Conservation (phyloP, 1,140 invertebrate genomes). For the Globodera rostochiensis region DNA sequence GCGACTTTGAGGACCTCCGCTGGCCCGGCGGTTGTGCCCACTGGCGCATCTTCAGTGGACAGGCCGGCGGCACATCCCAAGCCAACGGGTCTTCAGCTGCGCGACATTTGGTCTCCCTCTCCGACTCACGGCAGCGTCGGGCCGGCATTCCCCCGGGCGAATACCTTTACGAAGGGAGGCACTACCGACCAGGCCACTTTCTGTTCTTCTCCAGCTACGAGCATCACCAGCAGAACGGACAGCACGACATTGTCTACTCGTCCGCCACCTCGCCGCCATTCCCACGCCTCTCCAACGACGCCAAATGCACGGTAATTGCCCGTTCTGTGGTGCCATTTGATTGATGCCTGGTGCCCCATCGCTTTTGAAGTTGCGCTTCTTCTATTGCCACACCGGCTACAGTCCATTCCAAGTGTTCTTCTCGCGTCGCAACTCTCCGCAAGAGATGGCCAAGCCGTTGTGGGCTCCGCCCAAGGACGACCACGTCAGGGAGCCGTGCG, state of each 20-base stretch:
- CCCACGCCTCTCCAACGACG: conserved; percentile 19
- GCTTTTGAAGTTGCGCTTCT: conserved; percentile 48
- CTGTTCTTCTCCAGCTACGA: conserved; percentile 55
- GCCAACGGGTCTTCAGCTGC: conserved; percentile 7
- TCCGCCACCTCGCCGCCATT: conserved; percentile 49
- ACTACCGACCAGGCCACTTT: conserved; percentile 47
- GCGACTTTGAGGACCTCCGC: conserved; percentile 47
- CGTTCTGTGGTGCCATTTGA: background rate
- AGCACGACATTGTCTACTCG: conserved; percentile 49
- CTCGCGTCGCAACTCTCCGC: conserved; percentile 18
- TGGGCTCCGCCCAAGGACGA: conserved; percentile 48
- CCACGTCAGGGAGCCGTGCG: conserved; percentile 38
- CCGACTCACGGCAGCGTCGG: conserved; percentile 16
- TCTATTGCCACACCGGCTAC: conserved; percentile 49
- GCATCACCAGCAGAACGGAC: conserved; percentile 11
- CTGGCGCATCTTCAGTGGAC: conserved; percentile 43
- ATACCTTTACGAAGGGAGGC: conserved; percentile 42
- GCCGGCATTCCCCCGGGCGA: conserved; percentile 43
- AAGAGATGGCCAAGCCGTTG: conserved; percentile 44
- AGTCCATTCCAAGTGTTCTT: conserved; percentile 54
- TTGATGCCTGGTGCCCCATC: background rate
- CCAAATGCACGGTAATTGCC: conserved; percentile 16
- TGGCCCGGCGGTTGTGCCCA: conserved; percentile 43
- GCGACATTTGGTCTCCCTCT: conserved; percentile 26
- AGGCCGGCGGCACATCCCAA: background rate